A percentile compares a stretch with the other conserved stretches of the same genome.
Evolutionary conservation across 1,140 invertebrate genomes (phyloP).

Genomic region (Aphis gossypii): DNA sequence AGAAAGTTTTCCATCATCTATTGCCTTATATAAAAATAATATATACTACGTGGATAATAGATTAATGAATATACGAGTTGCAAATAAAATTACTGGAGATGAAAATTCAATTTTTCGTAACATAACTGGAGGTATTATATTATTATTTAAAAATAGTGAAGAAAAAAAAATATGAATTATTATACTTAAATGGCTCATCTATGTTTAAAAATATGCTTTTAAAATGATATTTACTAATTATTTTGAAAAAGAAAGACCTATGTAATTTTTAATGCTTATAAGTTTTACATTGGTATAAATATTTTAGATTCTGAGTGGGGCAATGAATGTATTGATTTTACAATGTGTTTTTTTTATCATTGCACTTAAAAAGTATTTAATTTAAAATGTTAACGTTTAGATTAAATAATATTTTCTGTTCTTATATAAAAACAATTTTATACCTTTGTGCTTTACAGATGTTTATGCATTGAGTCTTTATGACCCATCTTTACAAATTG

Average conservation of each 20-base stretch:
- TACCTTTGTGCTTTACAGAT: conserved; percentile 64
- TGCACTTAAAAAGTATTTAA: no score
- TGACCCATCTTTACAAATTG: conserved; percentile 70
- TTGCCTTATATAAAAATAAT: conserved; percentile 69
- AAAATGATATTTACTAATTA: neutral
- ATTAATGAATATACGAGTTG: conserved; percentile 68
- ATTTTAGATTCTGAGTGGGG: no score
- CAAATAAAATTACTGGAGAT: conserved; percentile 66
- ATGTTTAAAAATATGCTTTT: neutral
- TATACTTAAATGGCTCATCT: neutral
- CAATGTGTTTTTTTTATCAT: no score
- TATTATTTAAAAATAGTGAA: neutral
- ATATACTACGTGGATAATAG: conserved; percentile 72
- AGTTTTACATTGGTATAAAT: no score
- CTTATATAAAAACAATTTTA: neutral
- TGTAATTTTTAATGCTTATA: no score
- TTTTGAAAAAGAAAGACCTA: no score
- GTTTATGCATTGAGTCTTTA: conserved; percentile 76
- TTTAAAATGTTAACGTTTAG: no score
- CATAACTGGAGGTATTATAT: conserved; percentile 25
- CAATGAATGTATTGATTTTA: no score
- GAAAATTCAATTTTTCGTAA: conserved; percentile 65
- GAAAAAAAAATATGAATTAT: neutral
- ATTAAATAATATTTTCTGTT: neutral
- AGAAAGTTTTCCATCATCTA: conserved; percentile 65